phyloP scores from a whole-genome alignment of 2,888 invertebrate genomes.

The Amiota mariae region DNA sequence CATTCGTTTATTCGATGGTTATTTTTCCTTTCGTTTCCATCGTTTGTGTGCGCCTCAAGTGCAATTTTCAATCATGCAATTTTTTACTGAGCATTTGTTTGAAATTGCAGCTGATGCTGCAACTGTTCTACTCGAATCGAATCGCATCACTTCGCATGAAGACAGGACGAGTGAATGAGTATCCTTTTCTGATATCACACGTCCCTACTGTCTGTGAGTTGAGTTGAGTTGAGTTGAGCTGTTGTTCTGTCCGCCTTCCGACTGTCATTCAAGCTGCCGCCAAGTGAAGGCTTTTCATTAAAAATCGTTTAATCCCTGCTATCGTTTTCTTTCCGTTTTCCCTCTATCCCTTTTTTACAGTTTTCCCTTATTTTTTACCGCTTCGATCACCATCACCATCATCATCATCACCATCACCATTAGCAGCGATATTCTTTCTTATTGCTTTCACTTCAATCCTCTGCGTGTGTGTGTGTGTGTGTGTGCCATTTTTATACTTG shows the following conservation, averaged over 20 bases:
- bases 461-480: too few species aligned
- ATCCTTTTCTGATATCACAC: conserved; percentile 39
- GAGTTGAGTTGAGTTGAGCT: conserved; percentile 1
- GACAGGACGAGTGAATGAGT: background rate
- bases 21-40: conserved; percentile 13
- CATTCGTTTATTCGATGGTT: background rate
- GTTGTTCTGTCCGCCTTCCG: conserved; percentile 17
- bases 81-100: conserved; percentile 47
- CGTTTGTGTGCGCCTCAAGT: conserved; percentile 53
- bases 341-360: conserved; percentile 19
- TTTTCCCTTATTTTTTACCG: conserved; percentile 18
- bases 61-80: conserved; percentile 62
- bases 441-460: conserved; percentile 18
- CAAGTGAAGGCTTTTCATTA: conserved; percentile 68
- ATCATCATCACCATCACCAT: conserved; percentile 20
- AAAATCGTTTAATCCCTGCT: conserved; percentile 69
- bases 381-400: conserved; percentile 3
- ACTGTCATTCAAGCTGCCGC: conserved; percentile 49
- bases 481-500: conserved; percentile 21
- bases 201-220: background rate
- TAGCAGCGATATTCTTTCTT: conserved; percentile 34
- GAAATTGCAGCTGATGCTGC: conserved; percentile 56
- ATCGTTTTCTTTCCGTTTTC: conserved; percentile 49
- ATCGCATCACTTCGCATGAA: background rate
- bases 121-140: conserved; percentile 19